Evolutionary conservation across 2,797 vertebrate genomes (phyloP).

Genomic region (Acanthiza pusilla): DNA sequence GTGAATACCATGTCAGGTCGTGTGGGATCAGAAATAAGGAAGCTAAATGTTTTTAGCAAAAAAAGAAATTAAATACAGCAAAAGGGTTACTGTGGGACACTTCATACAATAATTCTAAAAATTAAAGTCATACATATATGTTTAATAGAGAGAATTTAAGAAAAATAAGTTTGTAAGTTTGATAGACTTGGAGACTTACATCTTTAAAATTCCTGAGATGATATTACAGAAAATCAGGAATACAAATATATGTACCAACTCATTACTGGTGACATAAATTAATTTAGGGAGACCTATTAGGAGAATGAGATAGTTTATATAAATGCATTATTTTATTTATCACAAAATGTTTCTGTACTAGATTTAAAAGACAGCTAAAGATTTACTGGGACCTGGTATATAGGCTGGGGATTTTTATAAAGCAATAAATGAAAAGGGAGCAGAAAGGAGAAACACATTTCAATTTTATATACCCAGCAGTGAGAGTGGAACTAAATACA

Average conservation of each 20-base stretch:
- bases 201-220: neutral
- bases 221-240: neutral
- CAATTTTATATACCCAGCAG: neutral
- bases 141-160: neutral
- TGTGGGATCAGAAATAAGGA: neutral
- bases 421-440: neutral
- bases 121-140: neutral
- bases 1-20: neutral
- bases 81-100: neutral
- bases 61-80: neutral
- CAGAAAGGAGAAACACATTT: neutral
- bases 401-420: neutral
- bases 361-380: neutral
- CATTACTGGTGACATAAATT: neutral
- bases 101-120: neutral
- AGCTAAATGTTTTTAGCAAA: neutral
- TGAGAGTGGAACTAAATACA: neutral
- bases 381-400: neutral
- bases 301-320: neutral
- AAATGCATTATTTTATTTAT: neutral
- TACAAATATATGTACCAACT: neutral
- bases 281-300: neutral
- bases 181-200: neutral
- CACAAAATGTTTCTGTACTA: neutral
- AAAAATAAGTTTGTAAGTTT: neutral